These are phyloP conservation scores for Tribolium castaneum DNA, from an alignment of 1,140 invertebrate genomes.

Conservation along the genomic window DNA sequence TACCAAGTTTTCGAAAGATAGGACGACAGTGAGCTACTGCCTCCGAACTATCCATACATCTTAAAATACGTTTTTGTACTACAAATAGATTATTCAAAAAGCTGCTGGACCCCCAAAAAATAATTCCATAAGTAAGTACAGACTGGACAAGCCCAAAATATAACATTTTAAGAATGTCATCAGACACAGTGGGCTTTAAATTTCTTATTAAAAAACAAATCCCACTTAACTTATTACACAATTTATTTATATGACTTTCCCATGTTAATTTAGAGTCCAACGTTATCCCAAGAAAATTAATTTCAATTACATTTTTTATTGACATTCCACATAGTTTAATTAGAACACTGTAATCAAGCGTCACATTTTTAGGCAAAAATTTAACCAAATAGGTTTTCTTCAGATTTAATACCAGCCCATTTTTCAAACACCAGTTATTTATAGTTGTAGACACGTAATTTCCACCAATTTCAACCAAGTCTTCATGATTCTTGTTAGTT, in stretches of 20 bases:
- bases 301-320: not conserved
- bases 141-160: not conserved
- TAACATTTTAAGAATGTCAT: not conserved
- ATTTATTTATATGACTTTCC: not conserved
- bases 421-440: not conserved
- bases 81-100: not conserved
- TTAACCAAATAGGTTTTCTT: not conserved
- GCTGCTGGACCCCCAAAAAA: not conserved
- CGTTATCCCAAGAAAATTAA: not conserved
- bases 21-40: no score
- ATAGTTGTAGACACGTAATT: not conserved
- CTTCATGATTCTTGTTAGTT: no score
- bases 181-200: not conserved
- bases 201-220: not conserved
- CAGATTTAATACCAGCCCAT: not conserved
- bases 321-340: not conserved
- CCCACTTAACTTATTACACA: not conserved
- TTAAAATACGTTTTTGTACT: not conserved
- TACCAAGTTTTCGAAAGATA: no score
- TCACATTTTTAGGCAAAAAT: not conserved
- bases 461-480: no score
- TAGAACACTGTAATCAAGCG: not conserved
- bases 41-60: no score
- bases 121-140: not conserved
- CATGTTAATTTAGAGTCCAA: no score